Conservation (phyloP, 2,797 vertebrate genomes). For the Anabas testudineus region DNA sequence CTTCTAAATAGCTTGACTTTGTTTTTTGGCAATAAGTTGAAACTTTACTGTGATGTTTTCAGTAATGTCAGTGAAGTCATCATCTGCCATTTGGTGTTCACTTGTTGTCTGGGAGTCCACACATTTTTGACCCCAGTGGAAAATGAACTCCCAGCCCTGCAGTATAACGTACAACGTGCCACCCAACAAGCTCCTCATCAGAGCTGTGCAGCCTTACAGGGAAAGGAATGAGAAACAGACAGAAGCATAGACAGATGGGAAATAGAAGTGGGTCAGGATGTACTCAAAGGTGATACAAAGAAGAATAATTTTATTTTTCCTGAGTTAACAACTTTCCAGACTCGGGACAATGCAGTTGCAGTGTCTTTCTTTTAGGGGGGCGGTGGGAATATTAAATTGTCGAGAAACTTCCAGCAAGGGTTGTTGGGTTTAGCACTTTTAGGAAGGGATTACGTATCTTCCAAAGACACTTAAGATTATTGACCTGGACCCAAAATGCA, state of each 20-base stretch:
- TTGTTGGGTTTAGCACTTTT: neutral
- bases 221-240: constrained; percentile 63
- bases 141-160: constrained; percentile 24
- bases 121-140: constrained; percentile 32
- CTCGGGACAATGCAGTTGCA: neutral
- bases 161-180: constrained; percentile 41
- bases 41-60: constrained; percentile 5
- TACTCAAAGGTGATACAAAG: constrained; percentile 40
- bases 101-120: constrained; percentile 20
- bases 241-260: constrained; percentile 10
- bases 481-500: constrained; percentile 35
- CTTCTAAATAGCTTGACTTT: too few species aligned
- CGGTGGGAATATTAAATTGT: constrained; percentile 24
- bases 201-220: constrained; percentile 45
- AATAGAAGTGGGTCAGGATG: constrained; percentile 34
- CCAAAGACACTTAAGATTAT: constrained; percentile 24
- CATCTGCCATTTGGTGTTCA: neutral
- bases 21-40: constrained; percentile 11
- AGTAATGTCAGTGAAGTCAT: neutral
- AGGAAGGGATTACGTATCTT: constrained; percentile 9
- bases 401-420: constrained; percentile 29
- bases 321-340: neutral
- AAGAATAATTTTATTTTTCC: neutral
- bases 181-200: constrained; percentile 36
- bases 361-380: neutral